Evolutionary conservation across 2,113 vertebrate species (phyloP).

Genomic region (Heterotilapia buettikoferi): DNA sequence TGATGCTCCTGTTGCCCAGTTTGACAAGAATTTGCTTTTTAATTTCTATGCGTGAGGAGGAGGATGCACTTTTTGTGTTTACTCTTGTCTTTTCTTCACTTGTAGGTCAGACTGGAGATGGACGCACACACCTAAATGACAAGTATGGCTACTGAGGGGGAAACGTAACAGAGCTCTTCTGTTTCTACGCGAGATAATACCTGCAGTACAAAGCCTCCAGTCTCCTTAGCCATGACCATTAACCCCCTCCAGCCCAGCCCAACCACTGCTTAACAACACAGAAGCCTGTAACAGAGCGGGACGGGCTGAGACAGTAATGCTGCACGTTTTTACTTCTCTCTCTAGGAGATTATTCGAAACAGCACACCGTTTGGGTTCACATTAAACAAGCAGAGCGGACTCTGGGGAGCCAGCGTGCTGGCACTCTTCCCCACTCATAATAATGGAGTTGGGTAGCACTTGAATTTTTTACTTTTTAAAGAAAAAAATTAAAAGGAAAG

Average conservation of each 20-base stretch:
- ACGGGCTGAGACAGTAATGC: background rate
- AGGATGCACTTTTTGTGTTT: background rate
- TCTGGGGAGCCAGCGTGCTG: conserved; percentile 15
- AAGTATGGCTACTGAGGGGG: conserved; percentile 87
- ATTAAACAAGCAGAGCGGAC: background rate
- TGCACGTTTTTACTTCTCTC: background rate
- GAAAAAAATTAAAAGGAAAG: background rate
- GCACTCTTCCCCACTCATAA: background rate
- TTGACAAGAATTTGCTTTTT: background rate
- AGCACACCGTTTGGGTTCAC: background rate
- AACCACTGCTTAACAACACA: background rate
- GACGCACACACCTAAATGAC: conserved; percentile 92
- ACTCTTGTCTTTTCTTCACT: background rate
- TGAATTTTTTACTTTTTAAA: background rate
- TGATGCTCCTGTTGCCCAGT: background rate
- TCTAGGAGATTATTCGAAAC: conserved; percentile 1
- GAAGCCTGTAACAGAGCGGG: background rate
- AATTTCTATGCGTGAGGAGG: background rate
- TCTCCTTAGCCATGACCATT: background rate
- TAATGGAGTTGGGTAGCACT: conserved; percentile 1
- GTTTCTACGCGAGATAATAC: background rate
- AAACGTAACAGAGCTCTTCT: background rate
- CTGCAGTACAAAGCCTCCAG: conserved; percentile 5
- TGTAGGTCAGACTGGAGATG: conserved; percentile 91
- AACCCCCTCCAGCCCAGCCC: background rate